These are phyloP conservation scores for Bufotes viridis DNA, from an alignment of 2,797 vertebrate genomes.

Conservation along the genomic window DNA sequence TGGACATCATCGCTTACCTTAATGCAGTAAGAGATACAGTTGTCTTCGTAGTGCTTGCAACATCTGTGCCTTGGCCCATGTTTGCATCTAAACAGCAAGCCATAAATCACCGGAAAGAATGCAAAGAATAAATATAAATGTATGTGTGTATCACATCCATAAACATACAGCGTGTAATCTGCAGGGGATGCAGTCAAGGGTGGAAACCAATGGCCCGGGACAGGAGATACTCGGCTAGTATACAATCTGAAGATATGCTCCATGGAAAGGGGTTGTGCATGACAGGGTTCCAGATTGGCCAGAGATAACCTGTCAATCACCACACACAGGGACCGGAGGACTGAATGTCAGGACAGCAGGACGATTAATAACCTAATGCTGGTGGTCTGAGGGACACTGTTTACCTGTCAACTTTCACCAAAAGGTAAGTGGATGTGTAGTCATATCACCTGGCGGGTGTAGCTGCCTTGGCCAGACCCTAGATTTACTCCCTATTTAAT, in stretches of 20 bases:
- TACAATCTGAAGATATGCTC: neutral
- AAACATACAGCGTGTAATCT: slow-evolving; percentile 25
- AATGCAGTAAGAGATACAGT: slow-evolving; percentile 96
- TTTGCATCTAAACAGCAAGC: slow-evolving; percentile 86
- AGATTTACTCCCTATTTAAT: too few species aligned
- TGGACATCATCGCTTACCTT: slow-evolving; percentile 84
- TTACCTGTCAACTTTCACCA: neutral
- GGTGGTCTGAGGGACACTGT: neutral
- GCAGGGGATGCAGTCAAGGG: too few species aligned
- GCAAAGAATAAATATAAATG: slow-evolving; percentile 32
- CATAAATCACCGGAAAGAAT: slow-evolving; percentile 67
- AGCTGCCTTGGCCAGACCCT: too few species aligned
- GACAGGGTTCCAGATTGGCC: neutral
- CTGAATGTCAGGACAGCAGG: neutral
- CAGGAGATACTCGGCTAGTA: neutral
- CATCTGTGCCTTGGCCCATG: slow-evolving; percentile 95
- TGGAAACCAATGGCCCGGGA: neutral
- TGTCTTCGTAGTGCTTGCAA: slow-evolving; percentile 97
- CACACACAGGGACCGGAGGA: neutral
- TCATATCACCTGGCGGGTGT: neutral
- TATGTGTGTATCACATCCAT: slow-evolving; percentile 42
- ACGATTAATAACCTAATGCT: neutral
- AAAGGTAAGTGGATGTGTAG: neutral
- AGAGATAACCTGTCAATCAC: slow-evolving; percentile 10
- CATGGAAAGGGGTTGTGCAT: neutral